Percentiles rank a stretch among this genome's conserved stretches.
Conservation (phyloP, 2,888 invertebrate genomes). For the Drosophila barbarae region DNA sequence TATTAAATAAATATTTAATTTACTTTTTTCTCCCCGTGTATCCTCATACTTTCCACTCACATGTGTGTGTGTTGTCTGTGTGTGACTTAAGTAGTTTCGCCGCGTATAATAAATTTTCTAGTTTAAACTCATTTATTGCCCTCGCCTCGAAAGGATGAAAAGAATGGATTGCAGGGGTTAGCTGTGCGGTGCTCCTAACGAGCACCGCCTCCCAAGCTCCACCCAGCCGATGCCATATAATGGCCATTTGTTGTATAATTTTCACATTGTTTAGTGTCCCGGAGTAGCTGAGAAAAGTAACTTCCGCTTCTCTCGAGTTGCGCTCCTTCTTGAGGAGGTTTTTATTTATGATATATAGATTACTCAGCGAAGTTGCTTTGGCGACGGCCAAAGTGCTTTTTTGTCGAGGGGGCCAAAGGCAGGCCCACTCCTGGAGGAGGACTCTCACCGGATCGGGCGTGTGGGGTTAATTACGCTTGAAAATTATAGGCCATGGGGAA, state of each 20-base stretch:
- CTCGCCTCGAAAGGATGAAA: constrained; percentile 44
- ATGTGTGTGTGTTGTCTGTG: constrained; percentile 11
- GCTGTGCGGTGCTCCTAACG: constrained; percentile 16
- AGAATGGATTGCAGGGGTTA: constrained; percentile 31
- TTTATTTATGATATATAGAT: constrained; percentile 66
- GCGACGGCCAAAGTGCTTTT: constrained; percentile 26
- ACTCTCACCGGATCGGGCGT: constrained; percentile 3
- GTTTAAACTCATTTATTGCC: constrained; percentile 73
- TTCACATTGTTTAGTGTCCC: constrained; percentile 71
- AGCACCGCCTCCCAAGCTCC: constrained; percentile 21
- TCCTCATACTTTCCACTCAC: neutral
- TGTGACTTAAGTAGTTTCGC: constrained; percentile 70
- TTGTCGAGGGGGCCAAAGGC: neutral
- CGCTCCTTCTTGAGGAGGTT: constrained; percentile 29
- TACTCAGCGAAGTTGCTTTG: constrained; percentile 41
- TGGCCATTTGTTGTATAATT: constrained; percentile 71
- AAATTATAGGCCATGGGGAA: constrained; percentile 53
- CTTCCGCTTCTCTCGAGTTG: constrained; percentile 22
- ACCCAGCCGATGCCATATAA: constrained; percentile 50
- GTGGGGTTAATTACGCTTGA: constrained; percentile 36
- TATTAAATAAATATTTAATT: too few relatives aligned
- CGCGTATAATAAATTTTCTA: constrained; percentile 73
- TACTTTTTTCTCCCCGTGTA: neutral
- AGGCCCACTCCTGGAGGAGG: constrained; percentile 8
- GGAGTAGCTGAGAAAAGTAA: constrained; percentile 37